phyloP scores from a whole-genome alignment of 2,113 vertebrate species.

The Buteo buteo region DNA sequence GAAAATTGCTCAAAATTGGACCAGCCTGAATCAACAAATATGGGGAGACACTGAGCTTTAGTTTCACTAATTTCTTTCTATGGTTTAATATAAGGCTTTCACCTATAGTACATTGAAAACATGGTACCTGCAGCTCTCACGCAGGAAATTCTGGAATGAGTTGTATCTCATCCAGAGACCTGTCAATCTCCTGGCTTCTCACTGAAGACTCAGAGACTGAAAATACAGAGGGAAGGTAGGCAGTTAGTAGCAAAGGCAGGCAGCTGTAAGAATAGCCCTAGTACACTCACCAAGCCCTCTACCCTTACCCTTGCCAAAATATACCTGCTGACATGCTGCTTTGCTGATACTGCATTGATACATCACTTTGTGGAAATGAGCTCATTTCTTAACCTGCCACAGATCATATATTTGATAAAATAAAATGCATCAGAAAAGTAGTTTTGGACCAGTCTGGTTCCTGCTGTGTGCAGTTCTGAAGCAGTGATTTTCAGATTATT shows the following conservation, averaged over 20 bases:
- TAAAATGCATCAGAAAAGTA: not conserved
- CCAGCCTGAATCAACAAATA: not conserved
- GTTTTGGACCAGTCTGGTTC: not conserved
- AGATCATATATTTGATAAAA: not conserved
- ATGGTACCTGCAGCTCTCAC: not conserved
- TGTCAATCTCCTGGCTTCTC: not conserved
- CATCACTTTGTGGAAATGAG: not conserved
- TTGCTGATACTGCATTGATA: not conserved
- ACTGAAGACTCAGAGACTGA: not conserved
- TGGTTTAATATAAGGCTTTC: slow-evolving; percentile 30
- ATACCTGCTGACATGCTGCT: not conserved
- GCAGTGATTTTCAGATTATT: not conserved
- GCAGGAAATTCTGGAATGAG: not conserved
- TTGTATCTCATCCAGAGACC: not conserved
- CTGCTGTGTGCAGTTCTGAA: not conserved
- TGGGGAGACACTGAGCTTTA: not conserved
- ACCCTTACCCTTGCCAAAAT: not conserved
- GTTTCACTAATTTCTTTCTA: slow-evolving; percentile 19
- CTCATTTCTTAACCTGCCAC: not conserved
- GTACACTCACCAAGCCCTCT: not conserved
- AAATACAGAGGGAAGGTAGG: not conserved
- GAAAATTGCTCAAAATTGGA: slow-evolving; percentile 43
- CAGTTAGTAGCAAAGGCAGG: not conserved
- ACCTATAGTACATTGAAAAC: not conserved
- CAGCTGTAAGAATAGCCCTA: not conserved